Base-by-base conservation (phyloP, 2,113 vertebrate species). In the Paralichthys olivaceus region DNA sequence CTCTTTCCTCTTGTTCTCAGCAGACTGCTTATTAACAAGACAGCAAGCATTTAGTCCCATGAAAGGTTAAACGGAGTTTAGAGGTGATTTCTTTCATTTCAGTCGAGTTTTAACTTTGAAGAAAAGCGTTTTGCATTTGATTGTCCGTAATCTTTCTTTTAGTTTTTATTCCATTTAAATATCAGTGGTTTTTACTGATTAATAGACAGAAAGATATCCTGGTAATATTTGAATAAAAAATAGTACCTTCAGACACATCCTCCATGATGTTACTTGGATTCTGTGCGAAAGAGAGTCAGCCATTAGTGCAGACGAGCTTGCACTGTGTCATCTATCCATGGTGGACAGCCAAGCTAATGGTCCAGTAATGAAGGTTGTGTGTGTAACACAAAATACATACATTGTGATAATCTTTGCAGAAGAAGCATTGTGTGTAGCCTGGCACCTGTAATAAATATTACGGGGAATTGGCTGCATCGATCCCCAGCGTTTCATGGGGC, bases 381-480 rank as follows among this genome's bases (percentile, higher is more conserved):
- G 19, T 75, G 8, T 54, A 57, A 19, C 57, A 43, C 58, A 43
- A 83, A 79, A 73, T 47, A 40, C 34, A 68, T 34, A 47, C 51
- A 54, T 57, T 53, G 26, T 29, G 56, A 63, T 75, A 25, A 67
- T 20, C 55, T 61, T 22, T 71, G 57, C 20, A 25, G 25, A 58
- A 40, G 19, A 53, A 15, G 37, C 64, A 32, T 29, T 11, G 9
- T 26, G 20, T 51, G 73, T n/a, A 19, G 57, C 57, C 45, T 15
- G 63, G 26, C 69, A 77, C 64, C 59, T 60, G 66, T 60, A 47
- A 58, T 69, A 74, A 70, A 55, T 77, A 20, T 70, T 45, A 74
- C 25, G 17, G 47, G 13, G 40, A 62, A 59, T 69, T 32, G 1
- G 22, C 34, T 2, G n/a, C 65, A 23, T 72, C 47, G 72, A 71